These are phyloP conservation scores for Nycticorax nycticorax DNA, from an alignment of 2,113 vertebrate genomes.

Conservation along the genomic window DNA sequence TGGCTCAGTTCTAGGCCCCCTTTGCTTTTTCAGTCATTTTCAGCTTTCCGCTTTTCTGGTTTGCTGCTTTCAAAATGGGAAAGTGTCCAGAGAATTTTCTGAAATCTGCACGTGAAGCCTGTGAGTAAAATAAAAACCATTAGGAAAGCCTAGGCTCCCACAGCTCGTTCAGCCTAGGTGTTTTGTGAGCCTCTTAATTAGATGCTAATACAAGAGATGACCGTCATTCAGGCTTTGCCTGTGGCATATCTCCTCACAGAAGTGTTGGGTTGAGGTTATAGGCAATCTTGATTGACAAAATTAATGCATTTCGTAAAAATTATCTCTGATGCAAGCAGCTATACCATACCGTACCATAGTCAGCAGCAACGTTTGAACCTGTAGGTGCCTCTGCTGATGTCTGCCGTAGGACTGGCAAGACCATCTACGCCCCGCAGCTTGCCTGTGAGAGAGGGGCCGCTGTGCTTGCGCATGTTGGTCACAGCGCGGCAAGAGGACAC, in stretches of 20 bases:
- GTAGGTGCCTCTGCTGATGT: neutral
- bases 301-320: neutral
- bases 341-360: accelerated
- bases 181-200: neutral
- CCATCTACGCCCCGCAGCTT: neutral
- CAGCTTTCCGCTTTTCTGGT: neutral
- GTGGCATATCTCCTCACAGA: neutral
- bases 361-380: neutral
- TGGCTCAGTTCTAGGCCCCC: neutral
- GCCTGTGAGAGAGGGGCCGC: accelerated
- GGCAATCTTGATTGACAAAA: neutral
- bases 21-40: neutral
- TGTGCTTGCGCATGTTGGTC: accelerated
- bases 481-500: accelerated
- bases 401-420: accelerated
- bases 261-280: neutral
- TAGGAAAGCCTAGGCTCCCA: no score
- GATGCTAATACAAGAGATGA: neutral
- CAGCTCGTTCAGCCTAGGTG: neutral
- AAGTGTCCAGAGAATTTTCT: neutral
- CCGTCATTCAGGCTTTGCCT: neutral
- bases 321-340: neutral
- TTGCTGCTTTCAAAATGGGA: neutral
- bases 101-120: neutral
- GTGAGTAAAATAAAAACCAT: neutral